Evolutionary conservation across 2,113 vertebrate genomes (phyloP).

Genomic region (Dryoscopus gambensis): DNA sequence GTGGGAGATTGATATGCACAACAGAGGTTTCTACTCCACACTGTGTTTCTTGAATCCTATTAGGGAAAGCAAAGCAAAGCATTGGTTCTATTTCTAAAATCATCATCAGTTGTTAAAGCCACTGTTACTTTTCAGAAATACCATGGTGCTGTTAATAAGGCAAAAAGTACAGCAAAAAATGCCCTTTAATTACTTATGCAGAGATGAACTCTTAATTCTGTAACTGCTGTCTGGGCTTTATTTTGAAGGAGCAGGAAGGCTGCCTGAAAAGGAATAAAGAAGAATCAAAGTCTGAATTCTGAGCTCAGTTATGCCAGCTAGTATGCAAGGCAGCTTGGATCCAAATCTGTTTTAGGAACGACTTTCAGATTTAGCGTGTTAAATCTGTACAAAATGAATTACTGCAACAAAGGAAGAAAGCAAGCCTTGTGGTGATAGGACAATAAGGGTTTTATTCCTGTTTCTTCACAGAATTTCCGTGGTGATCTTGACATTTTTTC

Average conservation of each 20-base stretch:
- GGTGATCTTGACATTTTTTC: slow-evolving; percentile 17
- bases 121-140: not conserved
- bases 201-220: not conserved
- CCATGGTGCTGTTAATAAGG: not conserved
- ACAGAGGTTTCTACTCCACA: not conserved
- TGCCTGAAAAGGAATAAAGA: not conserved
- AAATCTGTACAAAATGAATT: slow-evolving; percentile 29
- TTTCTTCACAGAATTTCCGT: not conserved
- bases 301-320: not conserved
- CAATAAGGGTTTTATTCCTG: slow-evolving; percentile 22
- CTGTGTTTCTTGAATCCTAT: not conserved
- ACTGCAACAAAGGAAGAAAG: slow-evolving; percentile 36
- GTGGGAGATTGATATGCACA: not conserved
- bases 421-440: slow-evolving; percentile 24
- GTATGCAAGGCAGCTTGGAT: not conserved
- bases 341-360: slow-evolving; percentile 16
- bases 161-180: not conserved
- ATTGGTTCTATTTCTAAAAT: not conserved
- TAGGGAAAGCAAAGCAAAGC: not conserved
- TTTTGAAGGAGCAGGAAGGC: not conserved
- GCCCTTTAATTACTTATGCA: not conserved
- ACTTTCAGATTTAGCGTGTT: slow-evolving; percentile 35
- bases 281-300: not conserved
- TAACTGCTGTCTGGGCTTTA: not conserved
- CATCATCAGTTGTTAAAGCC: not conserved